phyloP scores from a whole-genome alignment of 1,140 invertebrate species.

The Parapsyche elsis region DNA sequence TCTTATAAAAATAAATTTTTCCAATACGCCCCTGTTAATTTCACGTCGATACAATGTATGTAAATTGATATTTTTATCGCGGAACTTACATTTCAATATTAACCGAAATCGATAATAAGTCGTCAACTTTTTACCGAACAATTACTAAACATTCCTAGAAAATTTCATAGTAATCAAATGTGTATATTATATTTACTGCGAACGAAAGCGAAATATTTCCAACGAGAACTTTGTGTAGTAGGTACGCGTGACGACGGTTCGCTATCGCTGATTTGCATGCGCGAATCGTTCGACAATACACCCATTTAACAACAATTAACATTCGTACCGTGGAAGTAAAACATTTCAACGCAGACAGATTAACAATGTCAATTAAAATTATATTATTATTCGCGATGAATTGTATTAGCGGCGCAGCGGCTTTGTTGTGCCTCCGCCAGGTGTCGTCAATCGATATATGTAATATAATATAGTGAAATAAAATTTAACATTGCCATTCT shows the following conservation, averaged over 20 bases:
- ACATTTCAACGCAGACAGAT: neutral
- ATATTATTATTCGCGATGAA: neutral
- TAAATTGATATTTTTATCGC: slow-evolving; percentile 7
- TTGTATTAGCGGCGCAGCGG: neutral
- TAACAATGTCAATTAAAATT: slow-evolving; percentile 34
- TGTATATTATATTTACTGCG: too few relatives aligned
- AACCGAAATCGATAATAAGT: too few relatives aligned
- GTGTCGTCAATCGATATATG: too few relatives aligned
- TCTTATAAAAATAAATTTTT: too few relatives aligned
- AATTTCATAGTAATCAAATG: too few relatives aligned
- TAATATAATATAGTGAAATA: too few relatives aligned
- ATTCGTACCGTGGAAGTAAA: slow-evolving; percentile 17
- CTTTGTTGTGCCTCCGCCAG: neutral
- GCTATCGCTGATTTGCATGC: neutral
- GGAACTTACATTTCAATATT: neutral
- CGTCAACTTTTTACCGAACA: too few relatives aligned
- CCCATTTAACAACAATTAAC: slow-evolving; percentile 7
- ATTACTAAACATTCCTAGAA: too few relatives aligned
- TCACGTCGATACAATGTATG: neutral
- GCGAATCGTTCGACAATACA: neutral
- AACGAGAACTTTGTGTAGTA: too few relatives aligned
- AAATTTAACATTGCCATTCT: too few relatives aligned
- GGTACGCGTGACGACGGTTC: too few relatives aligned
- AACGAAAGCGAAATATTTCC: neutral
- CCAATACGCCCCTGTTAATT: too few relatives aligned